Evolutionary conservation across 2,797 vertebrate species (phyloP).

Genomic region (Manis crassicaudata): DNA sequence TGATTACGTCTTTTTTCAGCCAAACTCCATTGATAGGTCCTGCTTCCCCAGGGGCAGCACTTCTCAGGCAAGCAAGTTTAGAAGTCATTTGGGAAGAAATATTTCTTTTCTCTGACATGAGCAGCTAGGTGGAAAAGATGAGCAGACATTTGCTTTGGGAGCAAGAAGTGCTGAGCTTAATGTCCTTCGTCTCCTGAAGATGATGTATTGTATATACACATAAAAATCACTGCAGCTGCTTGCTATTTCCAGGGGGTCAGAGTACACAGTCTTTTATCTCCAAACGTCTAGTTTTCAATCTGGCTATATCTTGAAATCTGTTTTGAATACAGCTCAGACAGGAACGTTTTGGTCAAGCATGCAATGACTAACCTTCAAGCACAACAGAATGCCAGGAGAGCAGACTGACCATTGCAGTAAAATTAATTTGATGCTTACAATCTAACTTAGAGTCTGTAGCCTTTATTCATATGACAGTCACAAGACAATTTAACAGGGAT

Average conservation of each 20-base stretch:
- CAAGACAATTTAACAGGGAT: slow-evolving; percentile 66
- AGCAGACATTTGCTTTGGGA: slow-evolving; percentile 72
- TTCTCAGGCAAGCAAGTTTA: slow-evolving; percentile 60
- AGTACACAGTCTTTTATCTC: slow-evolving; percentile 58
- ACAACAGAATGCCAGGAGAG: slow-evolving; percentile 65
- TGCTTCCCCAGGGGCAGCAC: slow-evolving; percentile 40
- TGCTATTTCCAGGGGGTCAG: slow-evolving; percentile 61
- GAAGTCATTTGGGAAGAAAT: slow-evolving; percentile 66
- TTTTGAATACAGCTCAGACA: slow-evolving; percentile 65
- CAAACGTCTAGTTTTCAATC: slow-evolving; percentile 60
- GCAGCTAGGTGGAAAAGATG: slow-evolving; percentile 67
- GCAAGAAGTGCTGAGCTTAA: slow-evolving; percentile 61
- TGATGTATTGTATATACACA: slow-evolving; percentile 57
- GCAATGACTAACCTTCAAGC: slow-evolving; percentile 70
- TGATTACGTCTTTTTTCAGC: slow-evolving; percentile 51
- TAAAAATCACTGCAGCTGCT: slow-evolving; percentile 54
- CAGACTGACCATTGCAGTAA: slow-evolving; percentile 73
- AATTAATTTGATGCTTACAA: slow-evolving; percentile 72
- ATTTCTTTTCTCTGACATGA: slow-evolving; percentile 67
- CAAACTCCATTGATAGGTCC: slow-evolving; percentile 44
- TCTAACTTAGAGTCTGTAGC: slow-evolving; percentile 58
- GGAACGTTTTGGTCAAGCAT: slow-evolving; percentile 64
- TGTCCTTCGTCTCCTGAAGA: slow-evolving; percentile 58
- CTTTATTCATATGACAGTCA: slow-evolving; percentile 66
- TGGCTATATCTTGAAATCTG: slow-evolving; percentile 60